Evolutionary conservation across 35 echinoderm and acorn worm species (phyloP).

Genomic region (Lytechinus pictus): DNA sequence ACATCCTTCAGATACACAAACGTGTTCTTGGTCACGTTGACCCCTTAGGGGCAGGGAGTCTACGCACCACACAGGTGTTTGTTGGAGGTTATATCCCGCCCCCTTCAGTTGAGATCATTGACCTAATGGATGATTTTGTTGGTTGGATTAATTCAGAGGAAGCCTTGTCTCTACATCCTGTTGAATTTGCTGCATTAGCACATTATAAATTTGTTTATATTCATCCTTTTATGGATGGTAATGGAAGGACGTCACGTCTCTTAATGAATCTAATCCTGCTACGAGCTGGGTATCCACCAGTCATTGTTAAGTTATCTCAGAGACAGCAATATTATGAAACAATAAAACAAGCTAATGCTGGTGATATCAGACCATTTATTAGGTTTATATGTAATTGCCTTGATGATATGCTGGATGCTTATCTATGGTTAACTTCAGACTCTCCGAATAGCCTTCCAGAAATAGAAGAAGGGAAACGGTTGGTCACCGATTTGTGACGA

Average conservation of each 20-base stretch:
- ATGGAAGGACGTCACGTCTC: constrained; percentile 89
- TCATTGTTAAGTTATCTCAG: constrained; percentile 80
- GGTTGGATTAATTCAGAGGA: constrained; percentile 94
- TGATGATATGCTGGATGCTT: constrained; percentile 82
- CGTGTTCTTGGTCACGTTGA: constrained; percentile 87
- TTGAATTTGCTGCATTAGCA: constrained; percentile 89
- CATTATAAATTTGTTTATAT: constrained; percentile 97
- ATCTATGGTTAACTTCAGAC: constrained; percentile 80
- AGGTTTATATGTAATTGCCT: constrained; percentile 82
- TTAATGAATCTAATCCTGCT: constrained; percentile 97
- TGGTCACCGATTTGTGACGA: not conserved
- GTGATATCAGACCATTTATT: constrained; percentile 94
- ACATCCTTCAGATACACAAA: constrained; percentile 86
- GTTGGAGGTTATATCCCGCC: constrained; percentile 88
- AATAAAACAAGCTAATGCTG: constrained; percentile 79
- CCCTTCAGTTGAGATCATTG: constrained; percentile 62
- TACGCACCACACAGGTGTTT: constrained; percentile 92
- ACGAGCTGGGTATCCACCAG: constrained; percentile 83
- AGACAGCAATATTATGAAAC: constrained; percentile 86
- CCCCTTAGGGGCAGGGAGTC: constrained; percentile 78
- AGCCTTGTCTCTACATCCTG: constrained; percentile 71
- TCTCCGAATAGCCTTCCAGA: constrained; percentile 59
- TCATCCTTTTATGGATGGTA: constrained; percentile 93
- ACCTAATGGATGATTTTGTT: constrained; percentile 82
- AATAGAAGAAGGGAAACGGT: constrained; percentile 58